These are phyloP conservation scores for Burhinus bistriatus DNA, from an alignment of 2,113 vertebrate species.

Conservation along the genomic window DNA sequence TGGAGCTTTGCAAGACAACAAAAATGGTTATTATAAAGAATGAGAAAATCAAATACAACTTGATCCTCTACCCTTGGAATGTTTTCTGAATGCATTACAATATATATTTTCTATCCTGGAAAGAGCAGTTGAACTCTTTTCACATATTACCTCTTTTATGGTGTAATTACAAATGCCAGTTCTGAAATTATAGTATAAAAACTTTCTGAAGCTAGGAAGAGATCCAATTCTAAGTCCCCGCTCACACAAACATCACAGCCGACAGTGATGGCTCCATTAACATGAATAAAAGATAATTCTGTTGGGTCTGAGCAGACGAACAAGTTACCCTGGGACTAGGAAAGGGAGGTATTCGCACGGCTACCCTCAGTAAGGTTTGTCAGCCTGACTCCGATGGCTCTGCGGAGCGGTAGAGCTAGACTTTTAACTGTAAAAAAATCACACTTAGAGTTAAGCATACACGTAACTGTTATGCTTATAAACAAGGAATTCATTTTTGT, in stretches of 20 bases:
- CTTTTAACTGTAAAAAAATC: background rate
- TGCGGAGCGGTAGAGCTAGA: background rate
- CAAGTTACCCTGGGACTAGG: background rate
- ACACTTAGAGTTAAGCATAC: background rate
- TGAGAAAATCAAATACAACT: slow-evolving; percentile 24
- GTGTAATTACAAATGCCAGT: slow-evolving; percentile 12
- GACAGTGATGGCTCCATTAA: fast-evolving
- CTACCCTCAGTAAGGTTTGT: background rate
- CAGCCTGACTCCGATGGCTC: background rate
- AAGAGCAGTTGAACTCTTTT: background rate
- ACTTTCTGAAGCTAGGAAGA: background rate
- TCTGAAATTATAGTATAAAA: background rate
- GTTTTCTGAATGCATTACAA: slow-evolving; percentile 8
- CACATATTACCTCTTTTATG: background rate
- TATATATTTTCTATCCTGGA: background rate
- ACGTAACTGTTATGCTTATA: fast-evolving
- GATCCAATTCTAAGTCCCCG: background rate
- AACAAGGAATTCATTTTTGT: background rate
- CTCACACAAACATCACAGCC: background rate
- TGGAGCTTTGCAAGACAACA: slow-evolving; percentile 18
- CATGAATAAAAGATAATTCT: background rate
- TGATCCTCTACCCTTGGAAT: background rate
- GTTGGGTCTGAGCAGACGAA: background rate
- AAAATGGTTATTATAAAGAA: slow-evolving; percentile 24
- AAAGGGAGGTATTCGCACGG: fast-evolving